Percentiles rank a stretch among this genome's conserved stretches.
These are phyloP conservation scores for Rhagonycha lutea DNA, from an alignment of 2,888 invertebrate genomes.

Conservation along the genomic window DNA sequence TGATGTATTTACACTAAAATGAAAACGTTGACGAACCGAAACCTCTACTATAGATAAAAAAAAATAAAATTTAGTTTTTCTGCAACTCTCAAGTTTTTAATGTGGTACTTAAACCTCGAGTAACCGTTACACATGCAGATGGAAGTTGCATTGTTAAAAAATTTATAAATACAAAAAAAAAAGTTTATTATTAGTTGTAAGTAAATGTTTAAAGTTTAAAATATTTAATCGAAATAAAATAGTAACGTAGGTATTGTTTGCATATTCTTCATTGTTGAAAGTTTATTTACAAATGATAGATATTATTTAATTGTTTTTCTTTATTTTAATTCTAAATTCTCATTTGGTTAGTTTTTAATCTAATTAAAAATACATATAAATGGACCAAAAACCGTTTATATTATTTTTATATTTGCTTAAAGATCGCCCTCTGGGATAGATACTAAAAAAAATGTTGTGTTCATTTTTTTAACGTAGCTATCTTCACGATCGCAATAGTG, in stretches of 20 bases:
- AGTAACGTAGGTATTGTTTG: slow-evolving; percentile 17
- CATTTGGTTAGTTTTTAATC: background rate
- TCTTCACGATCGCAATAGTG: background rate
- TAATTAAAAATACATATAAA: background rate
- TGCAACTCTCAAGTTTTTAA: slow-evolving; percentile 6
- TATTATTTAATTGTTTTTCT: slow-evolving; percentile 15
- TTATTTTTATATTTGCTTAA: background rate
- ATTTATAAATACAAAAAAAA: background rate
- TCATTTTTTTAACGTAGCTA: background rate
- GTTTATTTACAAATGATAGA: slow-evolving; percentile 25
- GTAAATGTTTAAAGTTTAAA: slow-evolving; percentile 16
- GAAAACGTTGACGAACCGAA: background rate
- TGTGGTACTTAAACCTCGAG: slow-evolving; percentile 8
- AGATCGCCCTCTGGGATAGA: background rate
- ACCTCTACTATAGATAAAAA: background rate
- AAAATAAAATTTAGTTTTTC: slow-evolving; percentile 4
- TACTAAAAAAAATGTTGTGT: background rate
- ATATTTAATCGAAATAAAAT: slow-evolving; percentile 12
- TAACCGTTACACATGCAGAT: background rate
- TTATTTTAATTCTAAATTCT: slow-evolving; percentile 1
- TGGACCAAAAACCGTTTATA: background rate
- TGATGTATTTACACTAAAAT: background rate
- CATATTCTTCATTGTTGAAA: slow-evolving; percentile 27
- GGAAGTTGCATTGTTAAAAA: background rate
- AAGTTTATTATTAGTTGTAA: slow-evolving; percentile 8